Percentiles rank a stretch among this genome's conserved stretches.
Conservation (phyloP, 2,888 invertebrate species). For the Microplitis manilae region DNA sequence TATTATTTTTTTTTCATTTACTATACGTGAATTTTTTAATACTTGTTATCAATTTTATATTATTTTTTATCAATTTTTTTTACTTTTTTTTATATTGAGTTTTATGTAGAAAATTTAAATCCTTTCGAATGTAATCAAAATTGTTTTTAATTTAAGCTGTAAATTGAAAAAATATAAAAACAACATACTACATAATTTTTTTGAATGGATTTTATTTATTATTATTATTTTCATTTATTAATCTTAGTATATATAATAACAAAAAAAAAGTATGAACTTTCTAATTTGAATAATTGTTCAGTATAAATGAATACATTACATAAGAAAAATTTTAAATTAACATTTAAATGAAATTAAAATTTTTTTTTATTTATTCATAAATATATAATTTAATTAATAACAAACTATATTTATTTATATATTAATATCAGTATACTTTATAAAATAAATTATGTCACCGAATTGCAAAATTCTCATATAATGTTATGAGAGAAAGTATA, state of each 20-base stretch:
- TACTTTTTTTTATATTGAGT: not conserved
- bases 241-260: not conserved
- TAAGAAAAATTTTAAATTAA: not conserved
- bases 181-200: not conserved
- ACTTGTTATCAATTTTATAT: constrained; percentile 19
- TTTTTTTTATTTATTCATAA: not conserved
- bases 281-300: not conserved
- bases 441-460: not conserved
- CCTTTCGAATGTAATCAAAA: not conserved
- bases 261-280: not conserved
- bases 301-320: not conserved
- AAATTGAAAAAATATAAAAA: not conserved
- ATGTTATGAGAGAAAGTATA: not conserved
- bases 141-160: not conserved
- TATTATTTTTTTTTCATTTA: constrained; percentile 1
- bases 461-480: not conserved
- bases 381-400: not conserved
- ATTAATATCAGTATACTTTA: not conserved
- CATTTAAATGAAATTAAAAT: not conserved
- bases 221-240: not conserved
- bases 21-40: constrained; percentile 8
- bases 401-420: not conserved
- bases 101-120: not conserved
- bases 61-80: constrained; percentile 3
- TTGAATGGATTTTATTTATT: not conserved